A percentile compares a stretch with the other conserved stretches of the same genome.
These are phyloP conservation scores for Paraescarpia echinospica DNA, from an alignment of 1,140 invertebrate species.

Conservation along the genomic window DNA sequence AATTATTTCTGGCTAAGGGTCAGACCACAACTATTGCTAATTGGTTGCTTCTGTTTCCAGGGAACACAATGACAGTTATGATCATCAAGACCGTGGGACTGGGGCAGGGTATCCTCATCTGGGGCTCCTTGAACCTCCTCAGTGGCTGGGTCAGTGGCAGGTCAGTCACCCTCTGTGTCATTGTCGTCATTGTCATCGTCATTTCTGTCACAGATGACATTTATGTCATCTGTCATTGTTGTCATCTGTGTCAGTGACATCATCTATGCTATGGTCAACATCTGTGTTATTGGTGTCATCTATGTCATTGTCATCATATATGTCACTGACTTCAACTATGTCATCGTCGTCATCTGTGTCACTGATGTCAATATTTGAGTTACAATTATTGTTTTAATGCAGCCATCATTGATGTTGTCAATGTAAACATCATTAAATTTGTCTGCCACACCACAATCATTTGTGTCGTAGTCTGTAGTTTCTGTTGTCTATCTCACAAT, in stretches of 20 bases:
- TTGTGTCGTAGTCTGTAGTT: not conserved
- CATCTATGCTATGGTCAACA: no score
- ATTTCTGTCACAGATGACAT: not conserved
- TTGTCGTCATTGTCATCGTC: no score
- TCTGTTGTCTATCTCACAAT: not conserved
- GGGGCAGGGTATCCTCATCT: constrained; percentile 58
- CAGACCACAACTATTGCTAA: no score
- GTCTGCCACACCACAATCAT: not conserved
- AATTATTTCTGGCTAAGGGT: no score
- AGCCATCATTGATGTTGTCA: not conserved
- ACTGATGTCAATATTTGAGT: no score
- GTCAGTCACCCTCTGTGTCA: constrained; percentile 34
- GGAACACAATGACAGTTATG: constrained; percentile 58
- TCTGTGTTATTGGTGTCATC: no score
- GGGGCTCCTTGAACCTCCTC: constrained; percentile 56
- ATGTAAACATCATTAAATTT: not conserved
- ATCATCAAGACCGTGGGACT: constrained; percentile 59
- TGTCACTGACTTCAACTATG: no score
- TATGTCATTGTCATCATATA: no score
- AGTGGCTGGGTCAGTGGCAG: constrained; percentile 59
- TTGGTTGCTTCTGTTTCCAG: constrained; percentile 34
- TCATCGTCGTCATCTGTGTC: no score
- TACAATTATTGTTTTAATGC: no score
- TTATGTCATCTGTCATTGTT: not conserved
- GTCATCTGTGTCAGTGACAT: not conserved